Evolutionary conservation across 2,113 vertebrate genomes (phyloP), one percentile per base, ranked within the genome.

Genomic region (Brachypteracias leptosomus): DNA sequence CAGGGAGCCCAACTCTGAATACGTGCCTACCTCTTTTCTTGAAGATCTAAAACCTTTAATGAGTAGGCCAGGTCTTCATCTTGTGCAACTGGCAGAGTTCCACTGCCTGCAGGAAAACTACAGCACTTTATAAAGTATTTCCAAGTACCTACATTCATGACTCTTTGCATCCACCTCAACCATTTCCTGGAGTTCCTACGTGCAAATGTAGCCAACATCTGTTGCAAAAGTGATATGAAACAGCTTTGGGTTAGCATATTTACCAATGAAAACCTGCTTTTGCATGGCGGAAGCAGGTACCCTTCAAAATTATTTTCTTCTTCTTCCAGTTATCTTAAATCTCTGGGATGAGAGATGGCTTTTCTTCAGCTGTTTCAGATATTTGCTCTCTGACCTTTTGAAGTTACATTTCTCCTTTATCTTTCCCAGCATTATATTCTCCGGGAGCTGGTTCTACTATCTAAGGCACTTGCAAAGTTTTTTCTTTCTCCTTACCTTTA

Each of bases 71-170:
- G 79, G 77, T 78, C 76, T 90, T 96, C 79, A 59, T 58, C 79
- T 93, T 74, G 35, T 63, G 72, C 76, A 92, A 9, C 82, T 95
- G 90, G 82, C 88, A 80, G 88, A 90, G 68, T 70, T 92, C 72
- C 93, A 92, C 76, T 81, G 88, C 93, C 95, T 96, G 83, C 76
- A 95, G 95, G 88, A 94, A 90, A 94, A 73, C 47, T 86, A 71
- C 19, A 58, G 67, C 2, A 3, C 61, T 89, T 86, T 75, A 72
- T 72, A 90, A 93, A 95, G 61, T 67, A 80, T 88, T 96, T 93
- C 76, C 79, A 93, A 72, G 76, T 78, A 81, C 73, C 38, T 68
- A 35, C 28, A 16, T 35, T 89, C 85, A 86, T 0, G 4, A 51
- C 46, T 76, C 65, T 89, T 79, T 83, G 79, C 76, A 90, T 92